Evolutionary conservation across 2,888 invertebrate species (phyloP), one percentile per base, ranked within the genome.

Genomic region (Heliconius ethilla): DNA sequence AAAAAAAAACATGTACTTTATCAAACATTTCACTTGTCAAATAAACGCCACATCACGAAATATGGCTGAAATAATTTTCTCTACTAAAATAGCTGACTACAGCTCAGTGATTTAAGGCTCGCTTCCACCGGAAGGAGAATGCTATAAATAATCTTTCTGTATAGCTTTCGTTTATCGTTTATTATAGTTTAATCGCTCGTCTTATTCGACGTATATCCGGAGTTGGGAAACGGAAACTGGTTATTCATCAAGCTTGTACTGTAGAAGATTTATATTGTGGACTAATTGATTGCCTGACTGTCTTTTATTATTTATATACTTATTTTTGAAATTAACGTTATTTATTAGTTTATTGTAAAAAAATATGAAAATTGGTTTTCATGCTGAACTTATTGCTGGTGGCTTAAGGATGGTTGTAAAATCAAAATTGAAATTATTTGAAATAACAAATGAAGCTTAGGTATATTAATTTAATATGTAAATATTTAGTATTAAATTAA

Each of bases 181-280:
- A 70, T 55, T 55, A 70, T 70, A 59, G 72, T 72, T 72, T 72
- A 72, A 72, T 72, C 72, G 72, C 72, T 72, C 59, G 59, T 72
- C 72, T 72, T 59, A 55, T 59, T 72, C 55, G 72, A 72, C 59
- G 72, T 72, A 15, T 55, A 59, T 72, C 72, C 72, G 72, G 55
- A 22, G 55, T 59, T 18, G 59, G 33, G 40, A 33, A 72, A 72
- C n/a, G 72, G 72, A 72, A 72, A 59, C 72, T 72, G 72, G 72
- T 72, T 33, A 59, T 72, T 59, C 72, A 72, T 72, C 59, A 59
- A 59, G n/a, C 29, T n/a, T 33, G 59, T 72, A 37, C 72, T 59
- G 59, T 25, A 3, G 25, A 59, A 37, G 59, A 72, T 59, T 72
- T 55, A 69, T 69, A 6, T 29, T 55, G 33, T 59, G 33, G 15